Base-by-base conservation (phyloP, 1,140 invertebrate genomes). In the Nasonia longicornis region DNA sequence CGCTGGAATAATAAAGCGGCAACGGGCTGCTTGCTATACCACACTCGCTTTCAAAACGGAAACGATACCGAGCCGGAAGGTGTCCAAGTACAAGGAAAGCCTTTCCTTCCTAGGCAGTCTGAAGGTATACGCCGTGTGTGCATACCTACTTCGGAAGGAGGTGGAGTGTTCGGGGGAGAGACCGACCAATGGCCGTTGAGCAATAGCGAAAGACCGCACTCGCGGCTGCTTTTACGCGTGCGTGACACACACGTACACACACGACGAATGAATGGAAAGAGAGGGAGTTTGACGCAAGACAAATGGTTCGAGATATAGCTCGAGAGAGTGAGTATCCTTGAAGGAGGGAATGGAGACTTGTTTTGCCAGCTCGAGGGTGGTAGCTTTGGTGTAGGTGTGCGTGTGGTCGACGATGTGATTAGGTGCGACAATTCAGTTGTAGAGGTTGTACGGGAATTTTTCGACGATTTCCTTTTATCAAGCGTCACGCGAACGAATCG, bases 51-150 rank as follows among this genome's bases (percentile, higher is more conserved):
- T 81, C 82, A 87, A 89, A 90, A 88, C 88, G 89, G 89, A 90
- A 90, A 89, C 88, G 87, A 88, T 87, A 87, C 84, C 84, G 83
- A 85, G 85, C 87, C 87, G 88, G 89, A 90, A 90, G 88, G 86
- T 89, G 87, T 89, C 87, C 85, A 85, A 83, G 84, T 89, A 89
- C 86, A 87, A 88, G 88, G 86, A 89, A 89, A 88, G 83, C 77
- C 71, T 64, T 77, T 84, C 78, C 80, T 82, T 26, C 29, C 64
- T 7, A 42, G 20, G 48, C 52, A n/a, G 52, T 58, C 12, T 52
- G 16, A 0, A 20, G 16, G 6, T n/a, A 20, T 20, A 52, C 52
- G 20, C n/a, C 14, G 71, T 42, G n/a, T 29, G 75, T 3, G 22
- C 7, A 16, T 20, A 64, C 16, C n/a, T 7, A 63, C 14, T 71